Evolutionary conservation across 2,888 invertebrate species (phyloP), one percentile per base, ranked within the genome.

Genomic region (Steinernema scapterisci): DNA sequence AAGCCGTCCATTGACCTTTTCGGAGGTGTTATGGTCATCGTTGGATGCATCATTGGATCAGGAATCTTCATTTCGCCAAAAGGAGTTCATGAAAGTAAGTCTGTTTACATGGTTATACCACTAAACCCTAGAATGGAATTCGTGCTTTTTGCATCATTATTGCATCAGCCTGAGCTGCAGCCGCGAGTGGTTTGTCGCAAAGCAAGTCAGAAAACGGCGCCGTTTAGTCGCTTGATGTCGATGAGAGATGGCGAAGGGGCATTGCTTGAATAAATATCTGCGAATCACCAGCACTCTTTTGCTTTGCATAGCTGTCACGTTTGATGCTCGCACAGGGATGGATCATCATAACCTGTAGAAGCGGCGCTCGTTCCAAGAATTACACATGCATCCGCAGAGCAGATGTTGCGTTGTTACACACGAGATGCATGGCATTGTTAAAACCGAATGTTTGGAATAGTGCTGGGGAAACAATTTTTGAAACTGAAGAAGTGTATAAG

Each of bases 51-150:
- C 27, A 82, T 82, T 63, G 82, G 82, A n/a, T 77, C 77, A 9
- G 82, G 82, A 70, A 82, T 82, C 72, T 82, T 82, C 73, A 84
- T 82, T 70, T 82, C 83, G 25, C 82, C 82, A n/a, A 82, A 83
- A 70, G 82, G 83, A 38, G 82, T 82, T 16, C 82, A 83, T 46
- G 82, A 83, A 81, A 81, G 82, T 82, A 38, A 31, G 63, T 63
- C n/a, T 48, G 48, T 48, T 48, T 48, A 48, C 48, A 7, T 38
- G 5, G 38, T 38, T 38, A 38, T 9, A 9, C 38, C 38, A 38
- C 9, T 38, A 3, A 9, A 9, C 5, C n/a, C 48, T 7, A 5
- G 48, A 48, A 19, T 48, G n/a, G 48, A 5, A 19, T 5, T 5
- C 2, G 13, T 16, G 9, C 13, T 44, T 43, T 44, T 71, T 71